These are phyloP conservation scores for Margarornis squamiger DNA, from an alignment of 2,797 vertebrate genomes.

Conservation along the genomic window DNA sequence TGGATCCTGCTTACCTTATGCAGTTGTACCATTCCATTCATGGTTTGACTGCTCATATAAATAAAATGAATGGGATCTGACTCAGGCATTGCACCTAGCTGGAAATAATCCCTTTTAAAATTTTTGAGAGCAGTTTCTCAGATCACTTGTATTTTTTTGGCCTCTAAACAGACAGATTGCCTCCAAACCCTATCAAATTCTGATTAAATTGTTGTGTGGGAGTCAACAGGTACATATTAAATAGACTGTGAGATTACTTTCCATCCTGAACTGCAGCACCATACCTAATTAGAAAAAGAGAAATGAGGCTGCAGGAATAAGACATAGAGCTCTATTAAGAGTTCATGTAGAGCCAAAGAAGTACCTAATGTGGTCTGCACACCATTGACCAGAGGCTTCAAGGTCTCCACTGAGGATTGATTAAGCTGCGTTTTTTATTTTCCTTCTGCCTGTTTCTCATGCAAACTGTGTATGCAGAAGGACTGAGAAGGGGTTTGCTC, in stretches of 20 bases:
- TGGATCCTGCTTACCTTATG: constrained; percentile 9
- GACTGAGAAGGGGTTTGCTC: neutral
- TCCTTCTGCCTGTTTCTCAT: constrained; percentile 3
- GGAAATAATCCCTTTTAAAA: constrained; percentile 8
- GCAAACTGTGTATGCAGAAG: neutral
- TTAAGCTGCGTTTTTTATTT: constrained; percentile 23
- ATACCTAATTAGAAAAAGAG: constrained; percentile 18
- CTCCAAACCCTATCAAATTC: constrained; percentile 9
- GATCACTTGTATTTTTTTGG: neutral
- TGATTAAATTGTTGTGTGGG: neutral
- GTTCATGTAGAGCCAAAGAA: neutral
- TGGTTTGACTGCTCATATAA: neutral
- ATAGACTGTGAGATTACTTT: constrained; percentile 5
- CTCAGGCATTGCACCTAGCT: neutral
- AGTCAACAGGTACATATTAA: constrained; percentile 40
- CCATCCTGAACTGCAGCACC: neutral
- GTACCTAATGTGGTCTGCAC: neutral
- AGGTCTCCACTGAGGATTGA: neutral
- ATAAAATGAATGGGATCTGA: constrained; percentile 19
- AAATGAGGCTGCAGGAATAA: neutral
- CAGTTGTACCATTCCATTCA: neutral
- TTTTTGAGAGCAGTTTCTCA: neutral
- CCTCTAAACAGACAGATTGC: neutral
- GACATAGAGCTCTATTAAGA: neutral
- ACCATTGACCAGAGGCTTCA: neutral